phyloP scores from a whole-genome alignment of 2,113 vertebrate genomes.

The Amphiprion ocellaris region DNA sequence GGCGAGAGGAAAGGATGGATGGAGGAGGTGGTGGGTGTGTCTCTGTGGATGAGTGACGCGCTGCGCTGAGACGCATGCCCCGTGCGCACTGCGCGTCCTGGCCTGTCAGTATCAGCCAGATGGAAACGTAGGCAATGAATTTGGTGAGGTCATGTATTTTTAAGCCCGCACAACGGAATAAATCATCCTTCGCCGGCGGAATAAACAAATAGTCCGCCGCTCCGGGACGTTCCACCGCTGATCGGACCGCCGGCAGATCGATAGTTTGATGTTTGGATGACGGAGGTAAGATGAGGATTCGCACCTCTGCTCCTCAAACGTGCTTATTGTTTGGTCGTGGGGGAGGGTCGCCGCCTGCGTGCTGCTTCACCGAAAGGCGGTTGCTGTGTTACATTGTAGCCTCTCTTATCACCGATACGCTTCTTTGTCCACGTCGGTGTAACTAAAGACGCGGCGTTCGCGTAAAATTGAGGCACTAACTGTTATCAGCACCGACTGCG shows the following conservation, averaged over 20 bases:
- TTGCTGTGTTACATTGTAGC: constrained; percentile 26
- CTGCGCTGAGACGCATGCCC: constrained; percentile 76
- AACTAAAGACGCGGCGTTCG: neutral
- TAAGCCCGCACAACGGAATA: constrained; percentile 77
- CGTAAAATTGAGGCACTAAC: neutral
- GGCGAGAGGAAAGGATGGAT: constrained; percentile 20
- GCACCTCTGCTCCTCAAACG: constrained; percentile 65
- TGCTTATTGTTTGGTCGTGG: constrained; percentile 85
- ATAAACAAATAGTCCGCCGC: constrained; percentile 42
- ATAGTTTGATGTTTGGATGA: constrained; percentile 41
- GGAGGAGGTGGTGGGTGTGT: constrained; percentile 77
- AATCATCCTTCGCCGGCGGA: constrained; percentile 55
- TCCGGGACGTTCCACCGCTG: constrained; percentile 39
- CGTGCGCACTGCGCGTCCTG: constrained; percentile 76
- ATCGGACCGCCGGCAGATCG: constrained; percentile 41
- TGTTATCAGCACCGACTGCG: constrained; percentile 20
- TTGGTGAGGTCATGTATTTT: constrained; percentile 84
- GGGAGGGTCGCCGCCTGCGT: constrained; percentile 79
- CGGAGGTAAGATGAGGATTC: constrained; percentile 80
- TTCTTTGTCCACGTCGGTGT: neutral
- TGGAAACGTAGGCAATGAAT: constrained; percentile 81
- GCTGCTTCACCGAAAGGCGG: constrained; percentile 48
- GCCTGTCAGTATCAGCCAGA: constrained; percentile 82
- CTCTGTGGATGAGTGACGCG: constrained; percentile 79
- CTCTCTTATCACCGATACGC: neutral